These are phyloP conservation scores for Grantiella picta DNA, from an alignment of 2,113 vertebrate genomes.

Conservation along the genomic window DNA sequence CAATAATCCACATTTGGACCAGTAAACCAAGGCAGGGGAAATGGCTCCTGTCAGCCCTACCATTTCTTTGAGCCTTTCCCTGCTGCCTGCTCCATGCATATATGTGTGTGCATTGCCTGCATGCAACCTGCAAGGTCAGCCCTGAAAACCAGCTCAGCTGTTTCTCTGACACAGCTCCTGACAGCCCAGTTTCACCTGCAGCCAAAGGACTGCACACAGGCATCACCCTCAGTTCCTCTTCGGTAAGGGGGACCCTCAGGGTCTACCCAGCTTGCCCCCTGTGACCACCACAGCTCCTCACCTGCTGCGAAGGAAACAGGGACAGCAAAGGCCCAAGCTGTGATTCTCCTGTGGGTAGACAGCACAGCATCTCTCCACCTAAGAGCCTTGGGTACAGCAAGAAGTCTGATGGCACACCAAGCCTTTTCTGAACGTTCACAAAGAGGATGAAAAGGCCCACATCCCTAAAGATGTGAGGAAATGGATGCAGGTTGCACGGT, in stretches of 20 bases:
- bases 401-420: not conserved
- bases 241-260: not conserved
- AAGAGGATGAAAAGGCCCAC: not conserved
- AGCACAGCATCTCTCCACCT: not conserved
- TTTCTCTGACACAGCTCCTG: not conserved
- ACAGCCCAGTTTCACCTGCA: not conserved
- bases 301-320: not conserved
- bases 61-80: not conserved
- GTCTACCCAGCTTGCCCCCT: not conserved
- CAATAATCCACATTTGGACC: not conserved
- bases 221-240: not conserved
- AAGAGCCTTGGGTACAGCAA: not conserved
- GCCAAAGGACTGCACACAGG: not conserved
- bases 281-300: not conserved
- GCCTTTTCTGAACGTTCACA: not conserved
- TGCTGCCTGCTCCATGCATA: fast-evolving
- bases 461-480: not conserved
- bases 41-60: not conserved
- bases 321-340: not conserved
- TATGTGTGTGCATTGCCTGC: fast-evolving
- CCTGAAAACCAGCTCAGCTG: not conserved
- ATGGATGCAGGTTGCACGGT: not conserved
- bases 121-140: not conserved
- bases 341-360: not conserved
- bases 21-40: not conserved